A percentile compares a stretch with the other conserved stretches of the same genome.
phyloP scores from a whole-genome alignment of 1,140 invertebrate species.

The Maconellicoccus hirsutus region DNA sequence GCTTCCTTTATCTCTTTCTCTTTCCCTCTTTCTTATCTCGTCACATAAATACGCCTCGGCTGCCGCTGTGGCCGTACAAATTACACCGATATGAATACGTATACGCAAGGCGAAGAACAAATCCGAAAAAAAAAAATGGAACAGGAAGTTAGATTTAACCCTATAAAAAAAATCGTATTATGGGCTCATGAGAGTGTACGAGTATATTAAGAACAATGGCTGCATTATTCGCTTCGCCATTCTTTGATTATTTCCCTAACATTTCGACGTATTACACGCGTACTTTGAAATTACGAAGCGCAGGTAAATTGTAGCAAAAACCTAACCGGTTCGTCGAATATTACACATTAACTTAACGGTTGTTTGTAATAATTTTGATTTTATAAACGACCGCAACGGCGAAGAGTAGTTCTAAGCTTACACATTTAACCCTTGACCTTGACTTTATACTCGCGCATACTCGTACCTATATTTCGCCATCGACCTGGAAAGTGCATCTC shows the following conservation, averaged over 20 bases:
- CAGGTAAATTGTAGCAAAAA: not conserved
- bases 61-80: not conserved
- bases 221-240: too few relatives aligned
- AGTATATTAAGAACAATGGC: not conserved
- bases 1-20: too few relatives aligned
- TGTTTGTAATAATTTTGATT: not conserved
- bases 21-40: too few relatives aligned
- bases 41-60: too few relatives aligned
- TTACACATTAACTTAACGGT: not conserved
- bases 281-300: not conserved
- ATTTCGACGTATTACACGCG: not conserved
- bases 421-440: slow-evolving; percentile 1
- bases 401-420: too few relatives aligned
- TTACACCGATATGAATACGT: not conserved
- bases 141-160: slow-evolving; percentile 3
- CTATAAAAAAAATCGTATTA: not conserved
- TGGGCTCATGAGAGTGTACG: not conserved
- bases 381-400: too few relatives aligned
- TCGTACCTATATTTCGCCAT: not conserved
- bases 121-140: not conserved
- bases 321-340: not conserved
- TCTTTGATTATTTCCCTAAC: not conserved
- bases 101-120: not conserved
- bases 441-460: not conserved
- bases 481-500: not conserved